Conservation (phyloP, 2,113 vertebrate species). For the Columbina picui region DNA sequence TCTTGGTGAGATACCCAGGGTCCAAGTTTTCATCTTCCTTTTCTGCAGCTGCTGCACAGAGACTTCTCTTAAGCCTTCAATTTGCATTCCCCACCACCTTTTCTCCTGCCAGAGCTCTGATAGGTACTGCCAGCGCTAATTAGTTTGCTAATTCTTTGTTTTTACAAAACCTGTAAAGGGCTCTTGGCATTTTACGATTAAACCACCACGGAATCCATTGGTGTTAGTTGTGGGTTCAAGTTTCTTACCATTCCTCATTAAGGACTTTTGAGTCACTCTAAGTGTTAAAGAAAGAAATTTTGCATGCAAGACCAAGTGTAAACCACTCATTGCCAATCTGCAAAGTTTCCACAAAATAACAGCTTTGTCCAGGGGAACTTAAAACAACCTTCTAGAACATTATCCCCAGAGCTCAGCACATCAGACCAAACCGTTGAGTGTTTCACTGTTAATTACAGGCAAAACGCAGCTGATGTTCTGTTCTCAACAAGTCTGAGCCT, state of each 20-base stretch:
- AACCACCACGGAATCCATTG: background rate
- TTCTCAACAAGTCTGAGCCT: background rate
- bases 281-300: background rate
- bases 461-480: background rate
- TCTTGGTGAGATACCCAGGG: rapidly evolving
- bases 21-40: background rate
- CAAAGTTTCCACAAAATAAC: background rate
- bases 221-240: background rate
- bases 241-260: background rate
- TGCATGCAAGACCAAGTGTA: background rate
- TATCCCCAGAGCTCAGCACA: slow-evolving; percentile 15
- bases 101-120: background rate
- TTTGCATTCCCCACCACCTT: background rate
- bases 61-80: background rate
- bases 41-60: background rate
- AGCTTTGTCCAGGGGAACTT: background rate
- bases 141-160: background rate
- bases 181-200: background rate
- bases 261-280: background rate
- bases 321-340: background rate
- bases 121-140: background rate
- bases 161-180: background rate
- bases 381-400: background rate
- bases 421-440: background rate
- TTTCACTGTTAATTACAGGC: slow-evolving; percentile 12